These are phyloP conservation scores for Philhelius pedissequus DNA, from an alignment of 2,888 invertebrate species.

Conservation along the genomic window DNA sequence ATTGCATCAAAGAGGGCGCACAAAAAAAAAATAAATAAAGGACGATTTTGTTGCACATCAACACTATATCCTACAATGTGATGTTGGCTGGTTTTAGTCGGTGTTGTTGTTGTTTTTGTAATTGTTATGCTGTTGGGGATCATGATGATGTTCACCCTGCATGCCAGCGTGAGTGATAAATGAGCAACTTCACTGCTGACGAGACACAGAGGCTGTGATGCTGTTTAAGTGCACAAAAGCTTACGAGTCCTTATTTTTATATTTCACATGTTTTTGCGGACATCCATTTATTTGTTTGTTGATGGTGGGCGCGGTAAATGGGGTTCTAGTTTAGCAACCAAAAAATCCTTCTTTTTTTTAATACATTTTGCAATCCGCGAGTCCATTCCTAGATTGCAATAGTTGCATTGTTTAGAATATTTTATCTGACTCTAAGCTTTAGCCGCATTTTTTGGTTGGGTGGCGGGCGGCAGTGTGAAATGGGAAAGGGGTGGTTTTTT, in stretches of 20 bases:
- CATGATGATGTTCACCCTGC: no score
- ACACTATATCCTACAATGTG: conserved; percentile 16
- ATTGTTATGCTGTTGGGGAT: not conserved
- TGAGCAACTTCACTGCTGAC: conserved; percentile 62
- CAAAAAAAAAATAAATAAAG: conserved; percentile 41
- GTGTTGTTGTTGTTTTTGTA: not conserved
- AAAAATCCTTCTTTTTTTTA: not conserved
- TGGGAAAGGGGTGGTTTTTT: not conserved
- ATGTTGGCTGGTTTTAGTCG: not conserved
- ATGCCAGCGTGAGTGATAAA: conserved; percentile 56
- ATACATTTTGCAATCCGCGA: not conserved
- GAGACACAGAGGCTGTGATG: conserved; percentile 34
- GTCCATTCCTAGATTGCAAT: conserved; percentile 55
- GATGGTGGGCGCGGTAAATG: not conserved
- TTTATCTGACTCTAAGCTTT: conserved; percentile 45
- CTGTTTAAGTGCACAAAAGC: conserved; percentile 53
- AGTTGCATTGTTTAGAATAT: conserved; percentile 50
- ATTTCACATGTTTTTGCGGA: not conserved
- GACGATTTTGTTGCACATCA: conserved; percentile 43
- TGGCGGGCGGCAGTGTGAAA: not conserved
- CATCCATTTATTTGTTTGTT: not conserved
- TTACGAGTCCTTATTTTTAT: not conserved
- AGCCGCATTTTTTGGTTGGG: not conserved
- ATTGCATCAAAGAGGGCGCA: conserved; percentile 19
- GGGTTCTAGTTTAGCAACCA: conserved; percentile 11